Percentiles rank a stretch among this genome's conserved stretches.
phyloP scores from a whole-genome alignment of 2,797 vertebrate genomes.

The Malurus splendens region DNA sequence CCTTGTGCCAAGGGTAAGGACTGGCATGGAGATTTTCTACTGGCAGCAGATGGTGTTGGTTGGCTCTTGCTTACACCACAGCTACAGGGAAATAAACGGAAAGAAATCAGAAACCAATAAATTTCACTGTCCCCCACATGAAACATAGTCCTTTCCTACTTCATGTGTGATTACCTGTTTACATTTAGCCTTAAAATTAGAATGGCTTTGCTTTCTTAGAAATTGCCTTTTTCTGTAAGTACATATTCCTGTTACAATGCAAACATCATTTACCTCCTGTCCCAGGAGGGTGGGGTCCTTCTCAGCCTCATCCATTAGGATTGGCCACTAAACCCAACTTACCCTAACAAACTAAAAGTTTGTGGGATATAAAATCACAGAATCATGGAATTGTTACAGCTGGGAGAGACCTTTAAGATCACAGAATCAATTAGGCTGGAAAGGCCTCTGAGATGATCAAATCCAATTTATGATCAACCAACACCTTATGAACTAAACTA shows the following conservation, averaged over 20 bases:
- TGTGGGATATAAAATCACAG: background rate
- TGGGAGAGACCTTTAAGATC: background rate
- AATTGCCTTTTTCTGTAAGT: background rate
- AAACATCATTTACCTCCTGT: background rate
- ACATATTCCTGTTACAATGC: background rate
- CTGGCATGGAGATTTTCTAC: background rate
- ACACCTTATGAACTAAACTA: background rate
- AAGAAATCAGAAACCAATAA: background rate
- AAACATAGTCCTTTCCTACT: background rate
- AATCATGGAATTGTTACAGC: background rate
- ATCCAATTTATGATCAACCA: background rate
- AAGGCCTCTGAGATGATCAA: background rate
- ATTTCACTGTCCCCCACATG: background rate
- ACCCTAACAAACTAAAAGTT: background rate
- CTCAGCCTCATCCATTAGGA: background rate
- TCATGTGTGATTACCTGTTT: background rate
- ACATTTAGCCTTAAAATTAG: background rate
- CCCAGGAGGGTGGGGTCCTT: background rate
- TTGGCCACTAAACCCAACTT: background rate
- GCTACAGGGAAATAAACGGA: slow-evolving; percentile 13
- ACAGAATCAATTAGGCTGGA: background rate
- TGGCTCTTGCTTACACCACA: background rate
- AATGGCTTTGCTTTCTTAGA: background rate
- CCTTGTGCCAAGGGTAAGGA: background rate
- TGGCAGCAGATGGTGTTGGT: background rate